Evolutionary conservation across 2,113 vertebrate genomes (phyloP).

Genomic region (Elaphurus davidianus): DNA sequence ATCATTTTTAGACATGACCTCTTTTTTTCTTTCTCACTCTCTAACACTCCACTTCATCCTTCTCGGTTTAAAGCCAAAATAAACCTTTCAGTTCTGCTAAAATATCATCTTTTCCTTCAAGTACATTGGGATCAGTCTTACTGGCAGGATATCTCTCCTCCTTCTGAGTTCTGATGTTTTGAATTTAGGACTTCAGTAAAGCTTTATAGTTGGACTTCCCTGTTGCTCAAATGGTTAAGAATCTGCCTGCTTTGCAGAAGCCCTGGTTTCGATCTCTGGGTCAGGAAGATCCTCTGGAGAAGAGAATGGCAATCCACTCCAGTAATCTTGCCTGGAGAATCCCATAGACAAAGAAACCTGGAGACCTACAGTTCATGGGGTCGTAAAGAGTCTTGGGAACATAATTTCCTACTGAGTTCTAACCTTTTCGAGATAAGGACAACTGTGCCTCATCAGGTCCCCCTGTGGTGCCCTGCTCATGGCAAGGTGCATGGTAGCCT

Average conservation of each 20-base stretch:
- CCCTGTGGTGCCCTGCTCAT: fast-evolving
- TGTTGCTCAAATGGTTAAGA: background rate
- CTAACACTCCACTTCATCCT: background rate
- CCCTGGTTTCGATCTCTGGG: background rate
- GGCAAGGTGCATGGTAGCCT: fast-evolving
- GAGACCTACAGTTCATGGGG: background rate
- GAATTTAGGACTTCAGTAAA: background rate
- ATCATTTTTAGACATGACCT: background rate
- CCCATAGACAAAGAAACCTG: background rate
- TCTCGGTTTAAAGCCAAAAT: background rate
- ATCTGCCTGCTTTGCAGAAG: background rate
- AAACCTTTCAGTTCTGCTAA: background rate
- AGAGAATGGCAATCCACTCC: background rate
- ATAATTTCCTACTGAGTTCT: background rate
- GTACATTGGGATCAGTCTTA: background rate
- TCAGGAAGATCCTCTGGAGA: background rate
- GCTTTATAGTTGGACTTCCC: background rate
- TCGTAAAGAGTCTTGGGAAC: background rate
- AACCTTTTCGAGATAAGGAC: background rate
- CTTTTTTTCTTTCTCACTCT: no score
- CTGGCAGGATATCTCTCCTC: background rate
- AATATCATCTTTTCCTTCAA: background rate
- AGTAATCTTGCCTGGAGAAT: background rate
- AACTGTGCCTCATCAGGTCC: background rate
- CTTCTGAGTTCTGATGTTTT: background rate